phyloP scores from a whole-genome alignment of 2,113 vertebrate species.

The Polyodon spathula region DNA sequence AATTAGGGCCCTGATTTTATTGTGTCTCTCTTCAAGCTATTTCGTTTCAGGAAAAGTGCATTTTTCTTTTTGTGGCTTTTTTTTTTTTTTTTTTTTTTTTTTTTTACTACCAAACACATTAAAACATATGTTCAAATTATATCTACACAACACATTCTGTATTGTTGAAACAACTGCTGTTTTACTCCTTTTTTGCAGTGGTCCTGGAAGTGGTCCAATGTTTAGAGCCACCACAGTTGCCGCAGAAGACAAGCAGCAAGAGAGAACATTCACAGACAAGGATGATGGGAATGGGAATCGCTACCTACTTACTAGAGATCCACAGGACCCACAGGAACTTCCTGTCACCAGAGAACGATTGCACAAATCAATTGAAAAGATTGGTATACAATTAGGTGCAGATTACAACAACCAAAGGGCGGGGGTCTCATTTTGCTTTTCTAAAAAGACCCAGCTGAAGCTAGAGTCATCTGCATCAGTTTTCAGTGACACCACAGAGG shows the following conservation, averaged over 20 bases:
- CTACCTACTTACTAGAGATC: constrained; percentile 27
- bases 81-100: no score
- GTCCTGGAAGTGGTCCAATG: constrained; percentile 54
- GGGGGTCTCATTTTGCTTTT: constrained; percentile 91
- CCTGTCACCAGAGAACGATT: constrained; percentile 34
- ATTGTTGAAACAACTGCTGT: background rate
- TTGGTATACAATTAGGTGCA: constrained; percentile 30
- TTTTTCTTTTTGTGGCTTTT: no score
- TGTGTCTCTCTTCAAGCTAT: no score
- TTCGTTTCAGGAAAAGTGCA: no score
- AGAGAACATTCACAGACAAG: constrained; percentile 46
- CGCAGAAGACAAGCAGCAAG: constrained; percentile 49
- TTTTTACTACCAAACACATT: no score
- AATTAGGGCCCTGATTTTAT: no score
- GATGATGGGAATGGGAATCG: constrained; percentile 38
- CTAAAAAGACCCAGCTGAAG: constrained; percentile 75
- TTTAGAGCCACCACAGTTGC: constrained; percentile 55
- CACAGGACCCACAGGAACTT: constrained; percentile 33
- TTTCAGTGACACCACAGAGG: constrained; percentile 80
- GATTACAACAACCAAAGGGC: constrained; percentile 53
- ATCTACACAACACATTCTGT: no score
- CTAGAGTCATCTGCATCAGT: constrained; percentile 91
- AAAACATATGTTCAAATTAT: no score
- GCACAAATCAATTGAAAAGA: constrained; percentile 33
- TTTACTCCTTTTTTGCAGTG: constrained; percentile 52